phyloP scores from a whole-genome alignment of 2,888 invertebrate genomes.

The Labia minor region DNA sequence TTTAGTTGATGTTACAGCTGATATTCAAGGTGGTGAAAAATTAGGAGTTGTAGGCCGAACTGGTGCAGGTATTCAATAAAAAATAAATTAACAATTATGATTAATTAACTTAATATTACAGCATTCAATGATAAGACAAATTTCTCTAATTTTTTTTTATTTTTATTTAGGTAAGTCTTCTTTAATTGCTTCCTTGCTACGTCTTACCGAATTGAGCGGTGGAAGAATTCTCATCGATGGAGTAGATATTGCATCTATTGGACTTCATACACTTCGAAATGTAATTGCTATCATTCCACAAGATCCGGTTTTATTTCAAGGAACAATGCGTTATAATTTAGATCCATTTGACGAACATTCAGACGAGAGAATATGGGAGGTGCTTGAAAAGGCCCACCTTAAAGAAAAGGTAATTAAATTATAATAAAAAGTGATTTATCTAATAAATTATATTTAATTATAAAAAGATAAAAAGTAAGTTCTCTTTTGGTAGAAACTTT shows the following conservation, averaged over 20 bases:
- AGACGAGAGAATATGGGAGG: constrained; percentile 31
- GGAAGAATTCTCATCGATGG: constrained; percentile 31
- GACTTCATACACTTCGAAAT: constrained; percentile 29
- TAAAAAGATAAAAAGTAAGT: no score
- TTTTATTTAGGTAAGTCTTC: constrained; percentile 31
- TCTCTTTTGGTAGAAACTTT: no score
- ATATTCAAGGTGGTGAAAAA: constrained; percentile 39
- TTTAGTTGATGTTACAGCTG: constrained; percentile 38
- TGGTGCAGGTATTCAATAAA: constrained; percentile 41
- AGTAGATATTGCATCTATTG: constrained; percentile 29
- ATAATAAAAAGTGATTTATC: background rate
- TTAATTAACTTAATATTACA: background rate
- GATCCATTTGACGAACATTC: constrained; percentile 32
- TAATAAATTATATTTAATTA: no score
- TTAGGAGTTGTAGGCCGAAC: constrained; percentile 45
- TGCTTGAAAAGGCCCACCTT: constrained; percentile 31
- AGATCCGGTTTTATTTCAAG: constrained; percentile 33
- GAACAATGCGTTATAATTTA: constrained; percentile 32
- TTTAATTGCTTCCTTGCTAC: constrained; percentile 29
- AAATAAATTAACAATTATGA: background rate
- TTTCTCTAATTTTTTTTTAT: background rate
- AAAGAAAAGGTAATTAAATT: constrained; percentile 27
- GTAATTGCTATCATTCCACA: constrained; percentile 33
- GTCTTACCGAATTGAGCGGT: constrained; percentile 30
- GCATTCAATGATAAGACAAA: background rate